Percentiles rank a stretch among this genome's conserved stretches.
Conservation (phyloP, 2,888 invertebrate species). For the Orthosia gothica region DNA sequence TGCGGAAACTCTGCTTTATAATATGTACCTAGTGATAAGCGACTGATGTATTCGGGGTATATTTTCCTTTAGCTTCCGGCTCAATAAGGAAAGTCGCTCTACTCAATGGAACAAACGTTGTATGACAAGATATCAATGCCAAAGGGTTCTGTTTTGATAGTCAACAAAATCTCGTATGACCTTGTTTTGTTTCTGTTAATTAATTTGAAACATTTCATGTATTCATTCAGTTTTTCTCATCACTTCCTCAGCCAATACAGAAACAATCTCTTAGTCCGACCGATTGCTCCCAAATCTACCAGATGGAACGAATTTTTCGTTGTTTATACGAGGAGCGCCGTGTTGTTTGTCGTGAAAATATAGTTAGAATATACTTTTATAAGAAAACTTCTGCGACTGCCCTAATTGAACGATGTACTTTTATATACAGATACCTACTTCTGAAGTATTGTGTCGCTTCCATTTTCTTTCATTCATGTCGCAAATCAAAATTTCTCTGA, state of each 20-base stretch:
- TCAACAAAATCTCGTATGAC: conserved; percentile 23
- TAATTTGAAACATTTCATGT: conserved; percentile 61
- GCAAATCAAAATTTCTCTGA: conserved; percentile 37
- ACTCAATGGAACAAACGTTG: not conserved
- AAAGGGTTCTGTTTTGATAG: conserved; percentile 34
- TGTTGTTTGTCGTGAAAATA: conserved; percentile 70
- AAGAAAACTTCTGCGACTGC: conserved; percentile 68
- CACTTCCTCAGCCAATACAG: conserved; percentile 56
- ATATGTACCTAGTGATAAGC: conserved; percentile 34
- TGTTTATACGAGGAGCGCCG: conserved; percentile 58
- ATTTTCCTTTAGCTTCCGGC: conserved; percentile 25
- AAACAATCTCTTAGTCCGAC: conserved; percentile 70
- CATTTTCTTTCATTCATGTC: conserved; percentile 18
- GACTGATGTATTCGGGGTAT: conserved; percentile 25
- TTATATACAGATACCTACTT: conserved; percentile 38
- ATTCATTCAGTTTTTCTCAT: conserved; percentile 51
- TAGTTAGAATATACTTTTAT: conserved; percentile 67
- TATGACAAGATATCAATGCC: not conserved
- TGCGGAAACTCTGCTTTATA: conserved; percentile 30
- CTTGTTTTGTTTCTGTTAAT: conserved; percentile 42
- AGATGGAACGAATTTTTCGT: conserved; percentile 69
- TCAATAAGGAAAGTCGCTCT: conserved; percentile 19
- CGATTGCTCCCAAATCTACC: conserved; percentile 67
- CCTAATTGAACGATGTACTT: conserved; percentile 66
- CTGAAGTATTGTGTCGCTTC: conserved; percentile 14